These are phyloP conservation scores for Saccostrea cuccullata DNA, from an alignment of 1,140 invertebrate genomes.

Conservation along the genomic window DNA sequence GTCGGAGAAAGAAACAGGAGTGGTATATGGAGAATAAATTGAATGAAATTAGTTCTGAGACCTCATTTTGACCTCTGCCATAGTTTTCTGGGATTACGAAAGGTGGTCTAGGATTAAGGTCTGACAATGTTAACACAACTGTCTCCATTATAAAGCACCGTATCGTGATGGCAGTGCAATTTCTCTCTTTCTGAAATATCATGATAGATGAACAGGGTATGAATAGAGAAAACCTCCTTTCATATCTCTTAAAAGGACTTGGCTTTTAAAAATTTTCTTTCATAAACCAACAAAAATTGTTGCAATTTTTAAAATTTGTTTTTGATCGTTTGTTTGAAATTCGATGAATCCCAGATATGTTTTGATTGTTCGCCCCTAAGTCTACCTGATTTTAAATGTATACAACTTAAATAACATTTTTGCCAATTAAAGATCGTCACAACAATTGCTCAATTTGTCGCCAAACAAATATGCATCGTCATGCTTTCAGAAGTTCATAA, in stretches of 20 bases:
- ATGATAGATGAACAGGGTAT: not conserved
- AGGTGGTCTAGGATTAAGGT: not conserved
- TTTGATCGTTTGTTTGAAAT: slow-evolving; percentile 33
- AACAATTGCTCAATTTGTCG: slow-evolving; percentile 24
- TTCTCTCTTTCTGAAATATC: slow-evolving; percentile 14
- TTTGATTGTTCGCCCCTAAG: not conserved
- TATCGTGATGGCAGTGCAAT: not conserved
- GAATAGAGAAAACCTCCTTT: not conserved
- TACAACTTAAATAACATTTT: slow-evolving; percentile 13
- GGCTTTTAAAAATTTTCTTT: slow-evolving; percentile 29
- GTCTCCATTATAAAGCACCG: not conserved
- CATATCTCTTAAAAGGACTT: slow-evolving; percentile 3
- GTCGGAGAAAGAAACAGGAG: not conserved
- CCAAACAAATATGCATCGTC: slow-evolving; percentile 22
- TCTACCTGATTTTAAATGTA: not conserved
- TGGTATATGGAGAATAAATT: not conserved
- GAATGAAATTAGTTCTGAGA: slow-evolving; percentile 14
- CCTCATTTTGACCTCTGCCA: slow-evolving; percentile 12
- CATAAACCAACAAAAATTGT: slow-evolving; percentile 36
- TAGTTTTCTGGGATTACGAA: slow-evolving; percentile 17
- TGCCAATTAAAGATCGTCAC: not conserved
- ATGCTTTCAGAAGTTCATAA: slow-evolving; percentile 6
- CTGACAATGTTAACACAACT: not conserved
- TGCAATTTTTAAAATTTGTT: slow-evolving; percentile 19
- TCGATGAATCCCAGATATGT: slow-evolving; percentile 15